Base-by-base conservation (phyloP, 1,140 invertebrate genomes). In the Phymorhynchus buccinoides region DNA sequence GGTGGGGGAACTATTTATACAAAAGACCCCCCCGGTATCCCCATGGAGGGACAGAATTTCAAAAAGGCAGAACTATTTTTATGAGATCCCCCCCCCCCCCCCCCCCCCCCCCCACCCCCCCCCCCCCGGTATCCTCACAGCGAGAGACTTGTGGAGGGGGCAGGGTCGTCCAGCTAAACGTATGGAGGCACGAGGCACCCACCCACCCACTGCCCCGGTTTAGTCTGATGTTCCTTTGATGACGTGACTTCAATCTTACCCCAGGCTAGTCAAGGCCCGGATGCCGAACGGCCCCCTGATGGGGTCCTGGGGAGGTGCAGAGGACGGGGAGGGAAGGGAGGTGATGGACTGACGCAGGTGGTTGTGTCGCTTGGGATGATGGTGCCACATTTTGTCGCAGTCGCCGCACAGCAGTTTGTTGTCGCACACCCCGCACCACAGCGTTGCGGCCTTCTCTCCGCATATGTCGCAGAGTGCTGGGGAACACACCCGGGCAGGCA, bases 371-470 rank as follows among this genome's bases (percentile, higher is more conserved):
- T 88, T 88, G 16, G 90, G 90, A 75, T 90, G 90, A n/a, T 87
- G 86, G 85, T 90, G 90, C 90, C 90, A 90, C 68, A 84, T 88
- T 0, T 37, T 44, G 75, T 90, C 87, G 86, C 90, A 90, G 7
- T 32, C 82, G 30, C 68, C 73, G 85, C 90, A 90, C 71, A 90
- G 85, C 68, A 84, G 81, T 84, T 90, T 90, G 27, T 86, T 85
- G 62, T 86, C 81, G 85, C 89, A 90, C 22, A 80, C 32, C 18
- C 39, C 37, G 86, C 89, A 90, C 18, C 85, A 86, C 9, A 87
- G 62, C 14, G 84, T 84, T 16, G 88, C 87, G n/a, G 84, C 62
- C 41, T 84, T 84, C 27, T 88, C 84, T 32, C 88, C 88, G 87
- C 90, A 90, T n/a, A 90, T 89, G 80, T 86, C 86, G 86, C 90